Percentiles rank a stretch among this genome's conserved stretches.
Evolutionary conservation across 2,113 vertebrate genomes (phyloP).

Genomic region (Progne subis): DNA sequence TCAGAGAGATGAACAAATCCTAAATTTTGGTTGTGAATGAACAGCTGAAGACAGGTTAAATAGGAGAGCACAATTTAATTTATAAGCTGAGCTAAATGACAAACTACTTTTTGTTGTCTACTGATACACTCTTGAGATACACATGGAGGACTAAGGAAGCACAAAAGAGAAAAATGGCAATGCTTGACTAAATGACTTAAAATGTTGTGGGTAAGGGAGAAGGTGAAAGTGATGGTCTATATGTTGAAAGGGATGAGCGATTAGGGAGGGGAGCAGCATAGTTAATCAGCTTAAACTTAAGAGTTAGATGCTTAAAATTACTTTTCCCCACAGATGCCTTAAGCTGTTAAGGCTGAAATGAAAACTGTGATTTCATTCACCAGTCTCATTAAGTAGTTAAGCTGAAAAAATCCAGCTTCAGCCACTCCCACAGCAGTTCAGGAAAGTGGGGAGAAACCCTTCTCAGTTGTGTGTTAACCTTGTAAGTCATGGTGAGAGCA

Average conservation of each 20-base stretch:
- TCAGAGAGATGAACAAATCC: neutral
- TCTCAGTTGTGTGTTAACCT: neutral
- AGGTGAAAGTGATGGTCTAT: neutral
- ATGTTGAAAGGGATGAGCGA: neutral
- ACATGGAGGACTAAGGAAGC: neutral
- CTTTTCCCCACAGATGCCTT: neutral
- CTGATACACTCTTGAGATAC: neutral
- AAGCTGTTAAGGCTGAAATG: conserved; percentile 37
- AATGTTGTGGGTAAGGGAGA: neutral
- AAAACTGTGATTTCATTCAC: conserved; percentile 31
- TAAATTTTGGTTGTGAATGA: neutral
- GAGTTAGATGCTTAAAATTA: conserved; percentile 18
- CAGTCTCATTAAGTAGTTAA: neutral
- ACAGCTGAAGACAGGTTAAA: neutral
- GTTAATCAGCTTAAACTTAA: conserved; percentile 28
- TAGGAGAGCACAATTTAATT: neutral
- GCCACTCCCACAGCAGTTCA: neutral
- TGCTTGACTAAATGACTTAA: neutral
- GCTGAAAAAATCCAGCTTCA: neutral
- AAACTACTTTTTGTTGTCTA: neutral
- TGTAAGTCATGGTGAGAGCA: neutral
- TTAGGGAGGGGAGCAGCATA: neutral
- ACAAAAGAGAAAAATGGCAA: neutral
- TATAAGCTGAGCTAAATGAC: neutral
- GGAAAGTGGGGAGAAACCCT: neutral